phyloP scores from a whole-genome alignment of 2,113 vertebrate species.

The Sisor rabdophorus region DNA sequence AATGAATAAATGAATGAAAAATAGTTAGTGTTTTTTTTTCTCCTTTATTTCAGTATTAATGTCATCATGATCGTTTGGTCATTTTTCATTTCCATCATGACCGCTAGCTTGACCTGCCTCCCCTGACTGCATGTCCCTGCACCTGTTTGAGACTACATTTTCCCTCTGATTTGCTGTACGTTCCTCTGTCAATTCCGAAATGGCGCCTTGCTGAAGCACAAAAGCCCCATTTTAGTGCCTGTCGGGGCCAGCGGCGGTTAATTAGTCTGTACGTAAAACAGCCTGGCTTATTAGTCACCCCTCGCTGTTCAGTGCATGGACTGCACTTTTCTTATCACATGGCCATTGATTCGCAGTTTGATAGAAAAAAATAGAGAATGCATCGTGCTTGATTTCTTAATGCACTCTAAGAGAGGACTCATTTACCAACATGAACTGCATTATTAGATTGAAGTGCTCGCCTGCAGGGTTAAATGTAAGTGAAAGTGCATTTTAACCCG shows the following conservation, averaged over 20 bases:
- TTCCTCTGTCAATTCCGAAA: slow-evolving; percentile 60
- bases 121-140: not conserved
- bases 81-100: no score
- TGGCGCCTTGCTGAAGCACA: slow-evolving; percentile 63
- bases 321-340: slow-evolving; percentile 68
- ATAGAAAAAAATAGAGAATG: slow-evolving; percentile 56
- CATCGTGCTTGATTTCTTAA: slow-evolving; percentile 66
- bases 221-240: slow-evolving; percentile 67
- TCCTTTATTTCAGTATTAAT: no score
- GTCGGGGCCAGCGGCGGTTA: slow-evolving; percentile 70
- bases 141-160: slow-evolving; percentile 60
- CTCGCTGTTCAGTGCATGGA: slow-evolving; percentile 54
- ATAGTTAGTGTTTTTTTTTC: no score
- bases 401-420: slow-evolving; percentile 72
- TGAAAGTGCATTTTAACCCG: slow-evolving; percentile 72
- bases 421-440: slow-evolving; percentile 69
- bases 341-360: slow-evolving; percentile 70
- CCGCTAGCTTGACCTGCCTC: no score
- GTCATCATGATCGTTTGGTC: no score
- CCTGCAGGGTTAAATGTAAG: slow-evolving; percentile 68
- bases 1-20: no score
- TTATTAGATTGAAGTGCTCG: slow-evolving; percentile 70
- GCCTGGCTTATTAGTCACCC: slow-evolving; percentile 71
- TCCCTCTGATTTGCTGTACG: slow-evolving; percentile 42
- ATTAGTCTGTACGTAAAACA: slow-evolving; percentile 75